These are phyloP conservation scores for Haplotaxodon microlepis DNA, from an alignment of 2,113 vertebrate genomes.

Conservation along the genomic window DNA sequence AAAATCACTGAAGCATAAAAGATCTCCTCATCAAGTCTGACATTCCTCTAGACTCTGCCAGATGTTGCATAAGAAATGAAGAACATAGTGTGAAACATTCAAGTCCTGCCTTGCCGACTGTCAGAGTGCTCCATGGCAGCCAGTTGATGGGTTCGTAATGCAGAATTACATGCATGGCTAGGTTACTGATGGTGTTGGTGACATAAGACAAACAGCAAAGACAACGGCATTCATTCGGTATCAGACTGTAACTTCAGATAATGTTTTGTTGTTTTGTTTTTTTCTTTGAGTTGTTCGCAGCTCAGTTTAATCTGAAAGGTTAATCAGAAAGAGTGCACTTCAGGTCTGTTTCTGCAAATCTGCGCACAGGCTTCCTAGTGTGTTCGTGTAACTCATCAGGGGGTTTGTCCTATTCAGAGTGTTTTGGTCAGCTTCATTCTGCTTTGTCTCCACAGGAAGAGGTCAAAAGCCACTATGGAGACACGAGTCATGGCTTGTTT, in stretches of 20 bases:
- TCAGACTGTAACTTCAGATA: background rate
- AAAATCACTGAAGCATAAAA: conserved; percentile 19
- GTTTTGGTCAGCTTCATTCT: conserved; percentile 33
- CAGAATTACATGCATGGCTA: background rate
- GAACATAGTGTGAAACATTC: conserved; percentile 3
- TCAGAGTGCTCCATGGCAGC: background rate
- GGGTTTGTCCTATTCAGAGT: conserved; percentile 36
- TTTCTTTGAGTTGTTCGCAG: background rate
- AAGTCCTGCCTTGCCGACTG: background rate
- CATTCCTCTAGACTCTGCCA: conserved; percentile 4
- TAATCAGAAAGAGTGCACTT: conserved; percentile 3
- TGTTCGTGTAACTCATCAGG: conserved; percentile 22
- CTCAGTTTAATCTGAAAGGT: background rate
- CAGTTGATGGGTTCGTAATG: background rate
- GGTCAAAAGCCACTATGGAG: conserved; percentile 30
- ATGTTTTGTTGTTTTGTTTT: background rate
- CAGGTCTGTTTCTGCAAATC: conserved; percentile 11
- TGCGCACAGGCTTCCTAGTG: background rate
- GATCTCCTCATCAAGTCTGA: conserved; percentile 12
- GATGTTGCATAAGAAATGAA: conserved; percentile 23
- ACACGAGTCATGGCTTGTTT: conserved; percentile 42
- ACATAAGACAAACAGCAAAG: background rate
- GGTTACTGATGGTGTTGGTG: background rate
- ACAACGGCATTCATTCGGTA: background rate
- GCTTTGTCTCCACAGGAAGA: conserved; percentile 36